Base-by-base conservation (phyloP, 2,888 invertebrate genomes). In the Eupithecia subumbrata region DNA sequence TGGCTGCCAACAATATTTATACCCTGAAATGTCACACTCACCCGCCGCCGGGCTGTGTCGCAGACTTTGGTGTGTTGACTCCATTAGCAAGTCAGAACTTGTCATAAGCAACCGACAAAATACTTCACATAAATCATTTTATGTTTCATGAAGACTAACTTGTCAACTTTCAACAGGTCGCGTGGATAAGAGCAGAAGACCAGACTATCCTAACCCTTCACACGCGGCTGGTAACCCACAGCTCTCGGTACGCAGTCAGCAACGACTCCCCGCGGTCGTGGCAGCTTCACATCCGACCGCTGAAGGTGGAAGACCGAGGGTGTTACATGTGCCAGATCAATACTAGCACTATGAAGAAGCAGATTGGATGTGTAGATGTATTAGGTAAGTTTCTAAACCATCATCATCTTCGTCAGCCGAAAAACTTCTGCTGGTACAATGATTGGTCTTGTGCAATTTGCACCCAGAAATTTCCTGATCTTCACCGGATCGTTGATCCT, bases 251-350 rank as follows among this genome's bases (percentile, higher is more conserved):
- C 84, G 96, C 96, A 18, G 96, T 97, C 79, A 96, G 96, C 76
- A 95, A 96, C 87, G 97, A 97, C 90, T 96, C 96, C 12, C 96
- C 96, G 43, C 95, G 95, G 77, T 96, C 96, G 56, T 97, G 97
- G 97, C 96, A 96, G 86, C 95, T 97, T 56, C 96, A 97, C 87
- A 97, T 97, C 82, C 90, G 97, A 69, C 96, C 96, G 72, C 93
- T 97, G 81, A 96, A 96, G 90, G 97, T 97, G 81, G 95, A 96
- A 72, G 97, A 97, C 88, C 95, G 97, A 76, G 97, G 97, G 12
- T 97, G 97, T 85, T 97, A 97, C 90, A 97, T 97, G 97, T 97
- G 97, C 87, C 97, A 97, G 91, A 96, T 97, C 82, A 97, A 97
- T 89, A 97, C 97, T 5, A 96, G 95, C 79, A 96, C 96, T 75